These are phyloP conservation scores for Pocillopora meandrina DNA, from an alignment of 92 coral and sea anemone species.

Conservation along the genomic window DNA sequence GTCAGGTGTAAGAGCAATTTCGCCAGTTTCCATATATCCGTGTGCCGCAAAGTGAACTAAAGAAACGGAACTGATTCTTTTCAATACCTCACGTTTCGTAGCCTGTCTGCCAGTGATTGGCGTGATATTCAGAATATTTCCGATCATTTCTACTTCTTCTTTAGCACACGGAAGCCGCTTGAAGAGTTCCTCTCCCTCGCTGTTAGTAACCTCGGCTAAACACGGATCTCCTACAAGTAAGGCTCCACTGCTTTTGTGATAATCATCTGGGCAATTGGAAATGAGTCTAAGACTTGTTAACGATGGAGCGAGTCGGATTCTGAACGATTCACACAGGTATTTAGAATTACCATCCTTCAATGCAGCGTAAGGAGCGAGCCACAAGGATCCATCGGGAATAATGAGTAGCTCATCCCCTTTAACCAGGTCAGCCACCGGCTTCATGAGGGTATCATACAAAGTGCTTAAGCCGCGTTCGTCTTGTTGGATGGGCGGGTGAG, in stretches of 20 bases:
- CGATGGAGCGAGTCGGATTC: background rate
- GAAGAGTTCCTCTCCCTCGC: background rate
- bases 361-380: conserved; percentile 16
- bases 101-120: background rate
- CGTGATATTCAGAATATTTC: background rate
- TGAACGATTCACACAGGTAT: background rate
- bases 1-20: conserved; percentile 4
- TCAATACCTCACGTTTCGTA: background rate
- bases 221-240: conserved; percentile 12
- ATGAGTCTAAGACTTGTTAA: background rate
- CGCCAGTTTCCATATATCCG: background rate
- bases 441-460: background rate
- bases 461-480: background rate
- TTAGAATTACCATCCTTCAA: background rate
- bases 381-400: background rate
- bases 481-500: background rate
- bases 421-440: background rate
- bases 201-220: background rate
- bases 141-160: conserved; percentile 3
- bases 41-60: conserved; percentile 7
- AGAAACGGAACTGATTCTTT: background rate
- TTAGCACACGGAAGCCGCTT: background rate
- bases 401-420: background rate
- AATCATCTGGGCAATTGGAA: background rate
- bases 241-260: background rate